Base-by-base conservation (phyloP, 2,113 vertebrate species). In the Prunella himalayana region DNA sequence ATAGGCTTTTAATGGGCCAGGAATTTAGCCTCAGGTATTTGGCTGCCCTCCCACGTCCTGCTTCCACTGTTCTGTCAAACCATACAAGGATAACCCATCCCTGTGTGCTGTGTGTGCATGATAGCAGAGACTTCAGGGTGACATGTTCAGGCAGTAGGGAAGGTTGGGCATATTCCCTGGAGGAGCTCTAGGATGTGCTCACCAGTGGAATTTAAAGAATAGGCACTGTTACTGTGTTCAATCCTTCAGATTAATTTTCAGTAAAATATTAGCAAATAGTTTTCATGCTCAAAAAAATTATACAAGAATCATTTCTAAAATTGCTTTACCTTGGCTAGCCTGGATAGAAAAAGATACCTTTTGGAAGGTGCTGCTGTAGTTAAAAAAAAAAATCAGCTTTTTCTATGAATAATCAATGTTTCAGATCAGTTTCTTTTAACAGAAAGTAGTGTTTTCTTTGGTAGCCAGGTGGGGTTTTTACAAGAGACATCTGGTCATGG, bases 11-110 rank as follows among this genome's bases (percentile, higher is more conserved):
- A 90, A 94, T 85, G 77, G 92, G 88, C 78, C 80, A 70, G 59
- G 63, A 76, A 89, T 94, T 97, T 91, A 94, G 77, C 83, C 81
- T 95, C 73, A 89, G 88, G 87, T 95, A 57, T 91, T 96, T 97
- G 96, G 96, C 95, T 88, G 22, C 15, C 51, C 79, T 95, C 82
- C 94, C 84, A 96, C 31, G 64, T 83, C 85, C 60, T 91, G n/a
- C 45, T 91, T 64, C 72, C 80, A 39, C 91, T 77, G 35, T 57
- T 91, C 35, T 95, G 90, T 95, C 78, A 71, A 65, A 71, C 68
- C 93, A 27, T 56, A 69, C 68, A 82, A 82, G 92, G 76, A 61
- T 91, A 96, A 76, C 39, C 66, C 2, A 0, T 95, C 88, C 35
- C 44, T 93, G 82, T 88, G 19, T 77, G 72, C 82, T 94, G 27